Percentiles rank a stretch among this genome's conserved stretches.
Conservation (phyloP, 2,113 vertebrate genomes). For the Petromus typicus region DNA sequence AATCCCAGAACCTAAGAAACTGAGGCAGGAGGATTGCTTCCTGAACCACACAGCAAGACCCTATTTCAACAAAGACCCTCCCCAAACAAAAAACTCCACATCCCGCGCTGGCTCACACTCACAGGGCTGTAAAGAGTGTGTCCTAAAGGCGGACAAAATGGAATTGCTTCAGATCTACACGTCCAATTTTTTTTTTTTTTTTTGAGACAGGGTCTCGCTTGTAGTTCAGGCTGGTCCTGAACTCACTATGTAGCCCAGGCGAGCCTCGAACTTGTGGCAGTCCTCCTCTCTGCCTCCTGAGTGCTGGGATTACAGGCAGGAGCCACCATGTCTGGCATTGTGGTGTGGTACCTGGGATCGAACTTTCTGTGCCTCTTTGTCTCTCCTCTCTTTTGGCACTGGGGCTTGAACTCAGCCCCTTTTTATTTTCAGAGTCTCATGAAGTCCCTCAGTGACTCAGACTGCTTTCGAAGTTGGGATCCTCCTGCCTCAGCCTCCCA, state of each 20-base stretch:
- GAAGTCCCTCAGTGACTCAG: not conserved
- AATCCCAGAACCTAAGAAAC: not conserved
- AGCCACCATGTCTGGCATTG: too few relatives aligned
- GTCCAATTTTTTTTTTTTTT: not conserved
- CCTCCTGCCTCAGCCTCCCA: not conserved
- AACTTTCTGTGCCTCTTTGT: too few relatives aligned
- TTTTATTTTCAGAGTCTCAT: not conserved
- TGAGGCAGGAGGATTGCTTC: not conserved
- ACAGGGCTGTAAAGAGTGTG: not conserved
- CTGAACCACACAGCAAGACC: not conserved
- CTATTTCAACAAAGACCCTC: too few relatives aligned
- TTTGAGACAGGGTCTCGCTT: not conserved
- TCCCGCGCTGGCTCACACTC: not conserved
- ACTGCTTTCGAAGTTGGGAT: not conserved
- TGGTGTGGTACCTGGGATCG: too few relatives aligned
- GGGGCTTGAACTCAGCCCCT: not conserved
- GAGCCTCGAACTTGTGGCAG: too few relatives aligned
- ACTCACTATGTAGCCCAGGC: not conserved
- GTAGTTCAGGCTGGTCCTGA: not conserved
- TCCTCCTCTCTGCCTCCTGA: too few relatives aligned
- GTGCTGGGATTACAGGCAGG: too few relatives aligned
- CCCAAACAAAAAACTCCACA: not conserved
- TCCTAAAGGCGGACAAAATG: not conserved
- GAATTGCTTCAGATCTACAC: not conserved
- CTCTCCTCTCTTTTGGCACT: too few relatives aligned